Evolutionary conservation across 2,113 vertebrate genomes (phyloP).

Genomic region (Tamias sibiricus): DNA sequence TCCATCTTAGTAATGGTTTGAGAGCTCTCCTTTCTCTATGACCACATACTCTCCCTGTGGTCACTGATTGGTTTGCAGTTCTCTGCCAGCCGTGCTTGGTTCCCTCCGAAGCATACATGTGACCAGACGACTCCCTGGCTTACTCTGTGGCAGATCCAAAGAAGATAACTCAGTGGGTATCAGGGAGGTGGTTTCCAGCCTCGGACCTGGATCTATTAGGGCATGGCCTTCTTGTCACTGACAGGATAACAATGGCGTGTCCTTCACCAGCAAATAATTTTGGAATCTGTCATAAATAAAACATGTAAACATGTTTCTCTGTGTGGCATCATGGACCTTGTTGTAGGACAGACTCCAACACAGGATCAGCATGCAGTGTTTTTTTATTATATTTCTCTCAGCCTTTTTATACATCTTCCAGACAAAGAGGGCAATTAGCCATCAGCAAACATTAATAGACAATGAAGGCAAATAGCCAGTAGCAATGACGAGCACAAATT

Average conservation of each 20-base stretch:
- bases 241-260: background rate
- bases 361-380: too few relatives aligned
- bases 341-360: too few relatives aligned
- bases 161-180: slow-evolving; percentile 15
- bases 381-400: too few relatives aligned
- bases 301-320: slow-evolving; percentile 18
- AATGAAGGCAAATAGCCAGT: too few relatives aligned
- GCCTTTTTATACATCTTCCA: too few relatives aligned
- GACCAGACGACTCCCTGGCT: background rate
- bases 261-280: slow-evolving; percentile 58
- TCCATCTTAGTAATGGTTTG: background rate
- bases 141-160: background rate
- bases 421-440: too few relatives aligned
- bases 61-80: background rate
- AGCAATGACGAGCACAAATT: too few relatives aligned
- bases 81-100: background rate
- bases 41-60: background rate
- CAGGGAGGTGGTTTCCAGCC: slow-evolving; percentile 21
- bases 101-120: background rate
- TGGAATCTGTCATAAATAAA: slow-evolving; percentile 70
- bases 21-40: background rate
- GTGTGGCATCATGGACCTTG: too few relatives aligned
- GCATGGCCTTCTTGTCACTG: background rate
- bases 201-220: background rate
- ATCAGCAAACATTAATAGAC: too few relatives aligned